These are phyloP conservation scores for Gobiocypris rarus DNA, from an alignment of 2,113 vertebrate genomes.

Conservation along the genomic window DNA sequence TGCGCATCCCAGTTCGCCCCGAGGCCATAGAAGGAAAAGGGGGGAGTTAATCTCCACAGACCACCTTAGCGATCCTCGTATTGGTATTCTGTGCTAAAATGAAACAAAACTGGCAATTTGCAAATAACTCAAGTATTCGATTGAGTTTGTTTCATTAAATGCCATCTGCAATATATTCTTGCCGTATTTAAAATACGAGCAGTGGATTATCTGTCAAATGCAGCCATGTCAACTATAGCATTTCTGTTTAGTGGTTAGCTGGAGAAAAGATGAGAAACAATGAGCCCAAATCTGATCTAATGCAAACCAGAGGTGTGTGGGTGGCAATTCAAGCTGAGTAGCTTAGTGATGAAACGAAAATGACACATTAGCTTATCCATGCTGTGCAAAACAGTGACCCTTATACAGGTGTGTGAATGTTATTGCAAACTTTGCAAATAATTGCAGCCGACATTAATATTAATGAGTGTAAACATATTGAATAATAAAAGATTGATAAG, in stretches of 20 bases:
- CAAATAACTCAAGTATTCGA: slow-evolving; percentile 65
- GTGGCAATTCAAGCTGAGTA: slow-evolving; percentile 22
- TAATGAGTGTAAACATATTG: not conserved
- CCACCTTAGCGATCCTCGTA: slow-evolving; percentile 70
- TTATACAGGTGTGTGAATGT: not conserved
- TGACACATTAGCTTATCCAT: slow-evolving; percentile 17
- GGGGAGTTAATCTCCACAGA: slow-evolving; percentile 69
- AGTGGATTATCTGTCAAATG: slow-evolving; percentile 60
- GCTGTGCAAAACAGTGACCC: not conserved
- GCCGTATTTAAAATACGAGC: slow-evolving; percentile 52
- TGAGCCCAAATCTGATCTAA: slow-evolving; percentile 32
- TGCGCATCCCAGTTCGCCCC: slow-evolving; percentile 59
- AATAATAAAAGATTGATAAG: not conserved
- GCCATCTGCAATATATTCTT: slow-evolving; percentile 12
- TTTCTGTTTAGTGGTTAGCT: slow-evolving; percentile 23
- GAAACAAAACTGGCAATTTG: slow-evolving; percentile 62
- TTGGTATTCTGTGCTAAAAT: slow-evolving; percentile 58
- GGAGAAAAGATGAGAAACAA: slow-evolving; percentile 31
- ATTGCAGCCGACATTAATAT: not conserved
- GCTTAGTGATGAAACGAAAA: slow-evolving; percentile 27
- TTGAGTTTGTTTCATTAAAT: slow-evolving; percentile 58
- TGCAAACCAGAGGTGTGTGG: slow-evolving; percentile 38
- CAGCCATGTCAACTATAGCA: slow-evolving; percentile 58
- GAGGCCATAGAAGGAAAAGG: slow-evolving; percentile 50
- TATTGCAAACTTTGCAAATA: slow-evolving; percentile 4